These are phyloP conservation scores for Nipponacmea schrenckii DNA, from an alignment of 2,888 invertebrate genomes.

Conservation along the genomic window DNA sequence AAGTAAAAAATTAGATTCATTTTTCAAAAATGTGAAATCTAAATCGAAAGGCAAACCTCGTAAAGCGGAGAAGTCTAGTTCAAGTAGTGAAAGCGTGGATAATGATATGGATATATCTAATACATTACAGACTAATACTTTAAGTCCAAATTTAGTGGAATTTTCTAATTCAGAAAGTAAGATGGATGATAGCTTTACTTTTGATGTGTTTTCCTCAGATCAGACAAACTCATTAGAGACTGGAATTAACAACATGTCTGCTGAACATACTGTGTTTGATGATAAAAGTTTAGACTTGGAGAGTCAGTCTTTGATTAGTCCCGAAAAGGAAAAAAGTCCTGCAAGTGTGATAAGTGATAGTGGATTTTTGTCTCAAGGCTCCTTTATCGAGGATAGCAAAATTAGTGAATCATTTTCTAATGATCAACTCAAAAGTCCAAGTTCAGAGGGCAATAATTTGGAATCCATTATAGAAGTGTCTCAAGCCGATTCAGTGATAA, in stretches of 20 bases:
- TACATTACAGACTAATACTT: neutral
- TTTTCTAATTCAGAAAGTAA: neutral
- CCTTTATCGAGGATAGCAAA: neutral
- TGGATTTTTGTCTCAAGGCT: slow-evolving; percentile 1
- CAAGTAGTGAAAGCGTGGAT: neutral
- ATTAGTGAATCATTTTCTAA: neutral
- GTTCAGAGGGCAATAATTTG: neutral
- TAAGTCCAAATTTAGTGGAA: neutral
- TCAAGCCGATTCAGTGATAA: neutral
- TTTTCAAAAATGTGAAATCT: neutral
- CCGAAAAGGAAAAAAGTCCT: neutral
- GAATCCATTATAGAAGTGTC: neutral
- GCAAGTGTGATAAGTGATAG: neutral
- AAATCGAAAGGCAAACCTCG: neutral
- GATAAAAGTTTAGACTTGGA: neutral
- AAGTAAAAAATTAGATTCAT: neutral
- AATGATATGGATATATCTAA: neutral
- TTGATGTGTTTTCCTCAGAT: neutral
- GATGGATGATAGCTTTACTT: neutral
- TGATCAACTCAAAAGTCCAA: neutral
- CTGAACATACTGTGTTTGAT: neutral
- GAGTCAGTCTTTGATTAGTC: neutral
- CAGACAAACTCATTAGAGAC: neutral
- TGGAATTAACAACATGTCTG: neutral
- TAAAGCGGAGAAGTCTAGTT: neutral